A percentile compares a stretch with the other conserved stretches of the same genome.
These are phyloP conservation scores for Neocloeon triangulifer DNA, from an alignment of 1,140 invertebrate genomes.

Conservation along the genomic window DNA sequence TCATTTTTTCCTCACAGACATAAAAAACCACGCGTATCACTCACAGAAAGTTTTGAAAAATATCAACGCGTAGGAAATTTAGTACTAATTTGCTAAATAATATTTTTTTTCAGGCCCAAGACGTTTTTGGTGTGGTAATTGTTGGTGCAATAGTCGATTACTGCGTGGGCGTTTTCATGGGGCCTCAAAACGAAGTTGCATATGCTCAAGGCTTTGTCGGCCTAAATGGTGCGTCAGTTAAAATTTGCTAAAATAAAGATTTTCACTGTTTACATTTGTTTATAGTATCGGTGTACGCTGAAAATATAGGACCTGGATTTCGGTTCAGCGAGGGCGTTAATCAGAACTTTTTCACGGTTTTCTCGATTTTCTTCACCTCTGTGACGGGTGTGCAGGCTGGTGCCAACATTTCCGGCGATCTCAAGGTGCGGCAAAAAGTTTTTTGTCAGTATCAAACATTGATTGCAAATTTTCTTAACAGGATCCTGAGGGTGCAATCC, in stretches of 20 bases:
- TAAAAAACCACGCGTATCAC: too few relatives aligned
- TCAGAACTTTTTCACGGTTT: slow-evolving; percentile 76
- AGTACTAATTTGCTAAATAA: too few relatives aligned
- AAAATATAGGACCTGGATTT: slow-evolving; percentile 59
- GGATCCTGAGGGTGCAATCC: slow-evolving; percentile 72
- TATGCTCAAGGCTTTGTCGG: slow-evolving; percentile 62
- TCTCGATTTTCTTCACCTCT: slow-evolving; percentile 89
- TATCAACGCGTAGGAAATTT: too few relatives aligned
- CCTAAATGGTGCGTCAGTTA: slow-evolving; percentile 50
- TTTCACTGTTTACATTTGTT: too few relatives aligned
- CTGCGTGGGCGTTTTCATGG: slow-evolving; percentile 64
- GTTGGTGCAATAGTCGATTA: slow-evolving; percentile 78
- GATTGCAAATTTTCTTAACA: too few relatives aligned
- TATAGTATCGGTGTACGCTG: slow-evolving; percentile 36
- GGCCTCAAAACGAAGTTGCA: slow-evolving; percentile 32
- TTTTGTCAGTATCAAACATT: too few relatives aligned
- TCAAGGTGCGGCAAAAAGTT: slow-evolving; percentile 39
- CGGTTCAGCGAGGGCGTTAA: slow-evolving; percentile 39
- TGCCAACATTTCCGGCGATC: slow-evolving; percentile 86
- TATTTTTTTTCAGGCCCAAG: slow-evolving; percentile 42
- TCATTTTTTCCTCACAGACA: too few relatives aligned
- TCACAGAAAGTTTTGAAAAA: too few relatives aligned
- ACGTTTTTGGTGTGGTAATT: slow-evolving; percentile 74
- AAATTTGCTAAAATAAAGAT: too few relatives aligned
- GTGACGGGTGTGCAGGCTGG: slow-evolving; percentile 95